Conservation (phyloP, 2,888 invertebrate genomes). For the Chaetogeoica ovagalla region DNA sequence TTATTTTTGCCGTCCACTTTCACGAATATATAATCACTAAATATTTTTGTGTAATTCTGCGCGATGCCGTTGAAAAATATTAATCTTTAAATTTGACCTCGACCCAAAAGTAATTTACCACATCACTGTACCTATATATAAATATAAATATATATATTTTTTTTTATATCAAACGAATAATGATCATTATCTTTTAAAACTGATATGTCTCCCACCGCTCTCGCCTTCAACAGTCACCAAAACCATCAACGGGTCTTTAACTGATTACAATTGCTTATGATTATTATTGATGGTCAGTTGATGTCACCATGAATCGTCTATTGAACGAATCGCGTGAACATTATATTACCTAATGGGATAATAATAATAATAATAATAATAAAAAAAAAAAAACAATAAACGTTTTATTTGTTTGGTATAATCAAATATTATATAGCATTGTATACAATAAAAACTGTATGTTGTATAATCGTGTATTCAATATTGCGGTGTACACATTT, state of each 20-base stretch:
- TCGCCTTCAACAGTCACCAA: not conserved
- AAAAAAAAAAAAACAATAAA: not conserved
- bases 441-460: not conserved
- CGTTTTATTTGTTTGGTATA: not conserved
- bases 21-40: not conserved
- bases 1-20: not conserved
- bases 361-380: not conserved
- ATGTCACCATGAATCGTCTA: not conserved
- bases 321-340: not conserved
- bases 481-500: too few species aligned
- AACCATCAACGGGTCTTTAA: conserved; percentile 17
- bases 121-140: not conserved
- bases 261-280: not conserved
- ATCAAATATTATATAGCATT: too few species aligned
- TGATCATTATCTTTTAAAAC: conserved; percentile 11
- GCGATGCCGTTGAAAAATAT: conserved; percentile 20
- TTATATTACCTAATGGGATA: not conserved
- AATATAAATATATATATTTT: not conserved
- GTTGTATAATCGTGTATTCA: too few species aligned
- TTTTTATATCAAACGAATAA: conserved; percentile 24
- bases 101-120: conserved; percentile 39
- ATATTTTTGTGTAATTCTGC: not conserved
- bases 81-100: conserved; percentile 35
- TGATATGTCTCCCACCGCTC: not conserved
- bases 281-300: conserved; percentile 1